A percentile compares a stretch with the other conserved stretches of the same genome.
Evolutionary conservation across 1,140 invertebrate species (phyloP).

Genomic region (Pseudomyrmex gracilis): DNA sequence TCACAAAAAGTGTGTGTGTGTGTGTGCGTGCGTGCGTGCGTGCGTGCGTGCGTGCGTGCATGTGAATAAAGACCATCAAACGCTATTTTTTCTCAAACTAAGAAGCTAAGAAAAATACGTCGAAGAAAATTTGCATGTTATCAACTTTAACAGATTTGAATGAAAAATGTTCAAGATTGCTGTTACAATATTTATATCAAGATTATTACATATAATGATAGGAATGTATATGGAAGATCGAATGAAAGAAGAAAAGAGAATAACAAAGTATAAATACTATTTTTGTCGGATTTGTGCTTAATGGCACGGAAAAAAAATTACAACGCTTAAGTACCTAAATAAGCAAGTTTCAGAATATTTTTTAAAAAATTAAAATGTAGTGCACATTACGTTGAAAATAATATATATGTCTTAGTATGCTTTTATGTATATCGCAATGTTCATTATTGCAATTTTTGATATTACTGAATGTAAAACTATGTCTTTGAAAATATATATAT

Average conservation of each 20-base stretch:
- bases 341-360: conserved; percentile 30
- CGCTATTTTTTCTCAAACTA: not conserved
- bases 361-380: conserved; percentile 22
- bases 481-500: too few species aligned
- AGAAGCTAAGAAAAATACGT: too few species aligned
- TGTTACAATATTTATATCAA: conserved; percentile 58
- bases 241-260: not conserved
- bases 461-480: not conserved
- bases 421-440: not conserved
- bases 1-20: not conserved
- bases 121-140: not conserved
- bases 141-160: not conserved
- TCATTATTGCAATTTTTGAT: not conserved
- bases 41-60: too few species aligned
- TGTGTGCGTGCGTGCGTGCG: too few species aligned
- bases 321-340: conserved; percentile 31
- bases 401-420: not conserved
- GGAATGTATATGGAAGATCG: conserved; percentile 1
- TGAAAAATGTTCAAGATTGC: conserved; percentile 55
- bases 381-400: not conserved
- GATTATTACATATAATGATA: conserved; percentile 23
- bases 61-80: not conserved
- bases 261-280: conserved; percentile 39
- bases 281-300: not conserved
- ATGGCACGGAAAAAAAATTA: not conserved